A percentile compares a stretch with the other conserved stretches of the same genome.
These are phyloP conservation scores for Thymallus thymallus DNA, from an alignment of 2,113 vertebrate species.

Conservation along the genomic window DNA sequence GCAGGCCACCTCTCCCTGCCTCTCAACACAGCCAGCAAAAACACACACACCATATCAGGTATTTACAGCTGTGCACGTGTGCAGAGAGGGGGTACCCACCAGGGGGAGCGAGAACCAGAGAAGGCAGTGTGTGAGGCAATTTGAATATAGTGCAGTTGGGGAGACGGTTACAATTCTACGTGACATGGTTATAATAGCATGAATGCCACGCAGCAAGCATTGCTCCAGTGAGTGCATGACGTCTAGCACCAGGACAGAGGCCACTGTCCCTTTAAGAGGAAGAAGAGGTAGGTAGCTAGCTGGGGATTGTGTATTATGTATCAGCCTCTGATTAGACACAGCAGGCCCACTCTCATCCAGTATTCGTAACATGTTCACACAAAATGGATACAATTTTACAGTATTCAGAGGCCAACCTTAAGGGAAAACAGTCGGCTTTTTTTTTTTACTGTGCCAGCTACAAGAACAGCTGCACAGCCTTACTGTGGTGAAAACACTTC, in stretches of 20 bases:
- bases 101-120: neutral
- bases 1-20: conserved; percentile 31
- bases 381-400: conserved; percentile 33
- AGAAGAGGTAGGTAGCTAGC: conserved; percentile 30
- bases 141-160: neutral
- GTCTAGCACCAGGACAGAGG: neutral
- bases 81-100: conserved; percentile 4
- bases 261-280: conserved; percentile 30
- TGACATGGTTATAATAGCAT: too few relatives aligned
- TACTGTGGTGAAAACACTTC: conserved; percentile 7
- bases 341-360: conserved; percentile 21
- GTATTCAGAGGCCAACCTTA: neutral
- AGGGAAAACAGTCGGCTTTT: too few relatives aligned
- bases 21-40: conserved; percentile 57
- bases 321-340: conserved; percentile 37
- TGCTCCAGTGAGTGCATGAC: neutral
- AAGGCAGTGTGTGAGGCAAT: neutral
- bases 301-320: conserved; percentile 42
- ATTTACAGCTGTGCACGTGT: conserved; percentile 33
- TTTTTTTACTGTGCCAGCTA: neutral
- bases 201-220: too few relatives aligned
- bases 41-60: conserved; percentile 37
- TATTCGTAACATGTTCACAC: conserved; percentile 30
- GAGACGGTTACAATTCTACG: neutral
- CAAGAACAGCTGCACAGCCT: conserved; percentile 13